phyloP scores from a whole-genome alignment of 2,113 vertebrate genomes.

The Neolamprologus variostigma region DNA sequence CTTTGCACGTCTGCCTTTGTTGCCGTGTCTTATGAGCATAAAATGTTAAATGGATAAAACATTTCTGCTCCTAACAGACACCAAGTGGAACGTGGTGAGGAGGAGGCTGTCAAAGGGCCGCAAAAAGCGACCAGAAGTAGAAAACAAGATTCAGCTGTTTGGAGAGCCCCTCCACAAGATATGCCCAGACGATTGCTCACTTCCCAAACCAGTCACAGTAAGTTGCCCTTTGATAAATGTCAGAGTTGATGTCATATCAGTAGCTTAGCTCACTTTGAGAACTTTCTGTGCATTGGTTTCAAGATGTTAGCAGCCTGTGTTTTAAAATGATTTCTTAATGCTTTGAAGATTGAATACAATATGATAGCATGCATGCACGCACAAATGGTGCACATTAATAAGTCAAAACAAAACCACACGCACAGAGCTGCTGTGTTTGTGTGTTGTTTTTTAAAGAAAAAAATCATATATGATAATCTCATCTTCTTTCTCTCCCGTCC shows the following conservation, averaged over 20 bases:
- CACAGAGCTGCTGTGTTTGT: not conserved
- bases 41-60: not conserved
- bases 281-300: not conserved
- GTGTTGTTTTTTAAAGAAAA: fast-evolving
- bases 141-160: conserved; percentile 74
- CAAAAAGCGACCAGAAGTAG: conserved; percentile 36
- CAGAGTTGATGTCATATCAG: not conserved
- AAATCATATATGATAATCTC: not conserved
- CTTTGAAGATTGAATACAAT: not conserved
- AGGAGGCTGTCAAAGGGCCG: not conserved
- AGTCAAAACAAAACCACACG: not conserved
- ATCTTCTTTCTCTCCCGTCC: not conserved
- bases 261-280: not conserved
- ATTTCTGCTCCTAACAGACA: conserved; percentile 55
- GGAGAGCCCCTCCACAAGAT: conserved; percentile 77
- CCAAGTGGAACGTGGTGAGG: conserved; percentile 73
- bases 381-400: not conserved
- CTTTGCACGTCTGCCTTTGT: not conserved
- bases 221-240: conserved; percentile 7
- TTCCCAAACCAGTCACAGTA: conserved; percentile 85
- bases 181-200: conserved; percentile 68
- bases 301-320: not conserved
- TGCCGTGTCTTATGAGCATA: not conserved
- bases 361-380: not conserved
- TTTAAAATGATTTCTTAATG: not conserved